Conservation (phyloP, 2,888 invertebrate species). For the Eurytoma californica region DNA sequence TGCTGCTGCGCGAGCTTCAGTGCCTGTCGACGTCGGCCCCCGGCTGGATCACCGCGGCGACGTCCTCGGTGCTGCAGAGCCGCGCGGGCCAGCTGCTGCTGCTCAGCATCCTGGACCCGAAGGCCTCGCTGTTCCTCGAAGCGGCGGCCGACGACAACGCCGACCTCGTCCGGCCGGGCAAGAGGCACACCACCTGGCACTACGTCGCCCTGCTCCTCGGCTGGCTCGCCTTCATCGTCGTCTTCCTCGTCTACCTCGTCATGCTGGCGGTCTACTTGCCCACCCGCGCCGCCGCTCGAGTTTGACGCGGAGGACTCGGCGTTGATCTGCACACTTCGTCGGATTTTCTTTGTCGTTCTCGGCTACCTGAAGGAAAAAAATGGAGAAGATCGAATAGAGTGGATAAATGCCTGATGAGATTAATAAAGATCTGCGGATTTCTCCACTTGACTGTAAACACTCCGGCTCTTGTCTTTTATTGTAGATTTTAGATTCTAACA, state of each 20-base stretch:
- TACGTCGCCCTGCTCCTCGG: conserved; percentile 63
- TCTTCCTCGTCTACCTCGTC: conserved; percentile 62
- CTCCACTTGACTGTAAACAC: too few species aligned
- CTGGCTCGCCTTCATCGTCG: conserved; percentile 63
- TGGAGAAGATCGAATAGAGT: not conserved
- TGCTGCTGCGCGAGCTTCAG: conserved; percentile 60
- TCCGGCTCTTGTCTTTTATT: too few species aligned
- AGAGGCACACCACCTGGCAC: conserved; percentile 59
- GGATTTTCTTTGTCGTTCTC: not conserved
- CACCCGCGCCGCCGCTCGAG: conserved; percentile 16
- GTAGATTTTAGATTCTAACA: too few species aligned
- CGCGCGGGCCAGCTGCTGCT: conserved; percentile 65
- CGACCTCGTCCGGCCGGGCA: conserved; percentile 48
- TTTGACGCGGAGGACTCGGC: not conserved
- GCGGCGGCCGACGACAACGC: conserved; percentile 24
- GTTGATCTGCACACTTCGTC: too few species aligned
- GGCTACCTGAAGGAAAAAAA: not conserved
- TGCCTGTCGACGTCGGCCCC: conserved; percentile 61
- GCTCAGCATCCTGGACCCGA: conserved; percentile 65
- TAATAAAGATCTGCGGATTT: too few species aligned
- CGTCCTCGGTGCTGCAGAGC: conserved; percentile 62
- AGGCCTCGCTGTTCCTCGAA: conserved; percentile 64
- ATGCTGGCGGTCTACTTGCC: conserved; percentile 60
- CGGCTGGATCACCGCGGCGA: conserved; percentile 60
- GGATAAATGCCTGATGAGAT: too few species aligned